Conservation (phyloP, 1,140 invertebrate species). For the Belonocnema kinseyi region DNA sequence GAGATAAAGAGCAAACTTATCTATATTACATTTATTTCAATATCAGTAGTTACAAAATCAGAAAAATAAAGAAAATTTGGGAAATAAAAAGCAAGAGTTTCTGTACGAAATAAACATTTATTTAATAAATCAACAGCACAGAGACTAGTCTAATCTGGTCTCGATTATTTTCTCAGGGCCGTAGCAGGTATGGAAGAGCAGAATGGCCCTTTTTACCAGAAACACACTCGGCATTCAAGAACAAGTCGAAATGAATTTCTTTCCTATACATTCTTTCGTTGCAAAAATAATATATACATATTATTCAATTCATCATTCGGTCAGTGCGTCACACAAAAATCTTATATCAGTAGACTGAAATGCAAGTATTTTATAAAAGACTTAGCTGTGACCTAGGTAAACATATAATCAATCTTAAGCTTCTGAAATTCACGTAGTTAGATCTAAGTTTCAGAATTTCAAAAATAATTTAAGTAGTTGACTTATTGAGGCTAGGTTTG, state of each 20-base stretch:
- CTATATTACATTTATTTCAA: too few species aligned
- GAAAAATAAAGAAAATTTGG: too few species aligned
- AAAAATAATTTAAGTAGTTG: not conserved
- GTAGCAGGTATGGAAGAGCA: constrained; percentile 9
- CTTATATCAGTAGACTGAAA: constrained; percentile 22
- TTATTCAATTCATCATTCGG: constrained; percentile 7
- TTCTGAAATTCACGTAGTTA: not conserved
- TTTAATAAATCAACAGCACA: constrained; percentile 56
- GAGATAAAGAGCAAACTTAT: too few species aligned
- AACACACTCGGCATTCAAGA: constrained; percentile 16
- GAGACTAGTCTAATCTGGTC: constrained; percentile 42
- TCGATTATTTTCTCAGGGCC: constrained; percentile 13
- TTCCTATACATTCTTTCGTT: constrained; percentile 23
- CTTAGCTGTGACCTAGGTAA: not conserved
- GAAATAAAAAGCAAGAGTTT: not conserved
- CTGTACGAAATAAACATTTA: constrained; percentile 55
- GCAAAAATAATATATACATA: constrained; percentile 26
- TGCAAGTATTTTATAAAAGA: constrained; percentile 12
- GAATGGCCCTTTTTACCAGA: constrained; percentile 3
- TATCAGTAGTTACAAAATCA: too few species aligned
- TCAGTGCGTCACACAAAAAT: constrained; percentile 10
- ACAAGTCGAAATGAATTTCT: constrained; percentile 16
- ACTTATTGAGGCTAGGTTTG: too few species aligned
- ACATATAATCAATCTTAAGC: not conserved
- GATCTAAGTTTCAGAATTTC: not conserved